phyloP scores from a whole-genome alignment of 2,888 invertebrate genomes.

The Xanthostigma xanthostigma region DNA sequence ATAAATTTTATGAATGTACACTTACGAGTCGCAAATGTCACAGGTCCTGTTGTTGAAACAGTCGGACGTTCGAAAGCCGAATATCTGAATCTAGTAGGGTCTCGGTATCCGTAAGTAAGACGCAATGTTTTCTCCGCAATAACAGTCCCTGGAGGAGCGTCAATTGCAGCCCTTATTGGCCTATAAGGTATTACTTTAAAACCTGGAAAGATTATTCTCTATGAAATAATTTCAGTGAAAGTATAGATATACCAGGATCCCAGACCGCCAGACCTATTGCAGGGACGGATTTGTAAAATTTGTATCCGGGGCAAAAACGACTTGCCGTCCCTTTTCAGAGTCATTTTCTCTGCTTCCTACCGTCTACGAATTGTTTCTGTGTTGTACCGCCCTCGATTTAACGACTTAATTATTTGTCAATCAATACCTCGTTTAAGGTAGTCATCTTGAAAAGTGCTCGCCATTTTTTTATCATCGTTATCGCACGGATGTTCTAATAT shows the following conservation, averaged over 20 bases:
- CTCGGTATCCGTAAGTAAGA: conserved; percentile 42
- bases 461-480: conserved; percentile 43
- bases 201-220: conserved; percentile 21
- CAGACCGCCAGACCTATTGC: too few relatives aligned
- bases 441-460: conserved; percentile 44
- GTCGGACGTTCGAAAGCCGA: conserved; percentile 38
- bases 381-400: too few relatives aligned
- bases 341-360: too few relatives aligned
- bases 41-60: conserved; percentile 32
- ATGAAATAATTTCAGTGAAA: too few relatives aligned
- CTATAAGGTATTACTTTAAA: conserved; percentile 37
- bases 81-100: conserved; percentile 42
- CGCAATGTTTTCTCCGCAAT: conserved; percentile 39
- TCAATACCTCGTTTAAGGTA: conserved; percentile 41
- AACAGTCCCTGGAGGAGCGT: conserved; percentile 41
- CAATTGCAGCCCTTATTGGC: conserved; percentile 40
- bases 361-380: too few relatives aligned
- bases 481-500: conserved; percentile 49
- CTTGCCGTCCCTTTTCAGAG: too few relatives aligned
- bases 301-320: too few relatives aligned
- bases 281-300: too few relatives aligned
- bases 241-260: too few relatives aligned
- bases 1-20: not conserved
- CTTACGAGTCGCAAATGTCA: conserved; percentile 24
- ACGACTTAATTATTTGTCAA: too few relatives aligned